A percentile compares a stretch with the other conserved stretches of the same genome.
Conservation (phyloP, 2,113 vertebrate species). For the Scomber scombrus region DNA sequence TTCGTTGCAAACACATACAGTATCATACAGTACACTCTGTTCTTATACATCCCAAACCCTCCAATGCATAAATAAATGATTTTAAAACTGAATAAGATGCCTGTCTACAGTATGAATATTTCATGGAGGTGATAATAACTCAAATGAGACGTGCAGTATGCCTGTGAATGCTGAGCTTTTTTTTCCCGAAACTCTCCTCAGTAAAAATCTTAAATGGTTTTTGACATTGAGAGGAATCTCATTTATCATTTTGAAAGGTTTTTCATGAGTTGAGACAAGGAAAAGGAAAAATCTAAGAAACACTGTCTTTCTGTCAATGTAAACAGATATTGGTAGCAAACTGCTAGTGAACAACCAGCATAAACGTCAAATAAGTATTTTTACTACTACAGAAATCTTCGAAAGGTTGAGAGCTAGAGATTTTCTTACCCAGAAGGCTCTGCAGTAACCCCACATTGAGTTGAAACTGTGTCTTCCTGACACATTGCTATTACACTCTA, state of each 20-base stretch:
- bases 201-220: slow-evolving; percentile 8
- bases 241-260: slow-evolving; percentile 46
- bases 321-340: background rate
- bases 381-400: background rate
- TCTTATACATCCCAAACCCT: background rate
- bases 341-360: background rate
- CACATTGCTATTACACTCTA: background rate
- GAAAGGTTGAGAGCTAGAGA: background rate
- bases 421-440: slow-evolving; percentile 8
- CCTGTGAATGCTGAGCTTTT: slow-evolving; percentile 1
- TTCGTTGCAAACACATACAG: background rate
- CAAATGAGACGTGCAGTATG: background rate
- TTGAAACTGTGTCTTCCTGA: slow-evolving; percentile 1
- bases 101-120: slow-evolving; percentile 30
- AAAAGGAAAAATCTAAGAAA: slow-evolving; percentile 22
- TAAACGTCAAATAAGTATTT: background rate
- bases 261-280: background rate
- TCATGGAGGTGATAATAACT: slow-evolving; percentile 28
- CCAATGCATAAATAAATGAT: slow-evolving; percentile 12
- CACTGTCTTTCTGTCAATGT: slow-evolving; percentile 2
- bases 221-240: slow-evolving; percentile 11
- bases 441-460: background rate
- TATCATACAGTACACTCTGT: background rate
- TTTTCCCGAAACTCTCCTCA: background rate
- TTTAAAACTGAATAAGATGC: slow-evolving; percentile 17